Percentiles rank a stretch among this genome's conserved stretches.
phyloP scores from a whole-genome alignment of 1,140 invertebrate species.

The Caenorhabditis brenneri region DNA sequence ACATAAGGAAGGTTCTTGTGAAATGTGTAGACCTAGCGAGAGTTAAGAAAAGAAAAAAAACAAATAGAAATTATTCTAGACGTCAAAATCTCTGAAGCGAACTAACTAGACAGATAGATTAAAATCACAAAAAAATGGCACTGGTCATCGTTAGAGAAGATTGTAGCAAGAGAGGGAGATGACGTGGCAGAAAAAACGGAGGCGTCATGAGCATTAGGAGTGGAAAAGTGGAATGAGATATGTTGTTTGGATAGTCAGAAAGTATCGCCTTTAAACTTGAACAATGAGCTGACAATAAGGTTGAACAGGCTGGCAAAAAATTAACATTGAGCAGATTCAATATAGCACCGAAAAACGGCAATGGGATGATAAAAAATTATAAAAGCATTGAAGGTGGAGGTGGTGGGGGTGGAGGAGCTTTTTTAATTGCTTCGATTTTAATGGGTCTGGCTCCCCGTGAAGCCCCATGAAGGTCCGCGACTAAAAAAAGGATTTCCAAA shows the following conservation, averaged over 20 bases:
- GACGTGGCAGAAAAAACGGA: slow-evolving; percentile 25
- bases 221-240: slow-evolving; percentile 32
- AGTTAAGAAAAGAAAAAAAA: not conserved
- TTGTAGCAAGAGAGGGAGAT: not conserved
- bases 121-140: slow-evolving; percentile 36
- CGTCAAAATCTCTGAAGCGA: not conserved
- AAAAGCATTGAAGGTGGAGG: not conserved
- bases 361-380: not conserved
- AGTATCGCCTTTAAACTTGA: no score
- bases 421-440: no score
- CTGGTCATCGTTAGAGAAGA: slow-evolving; percentile 30
- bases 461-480: no score
- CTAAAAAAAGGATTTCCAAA: no score
- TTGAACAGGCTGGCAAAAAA: no score
- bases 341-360: not conserved
- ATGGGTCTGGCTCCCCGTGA: no score
- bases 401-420: no score
- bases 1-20: not conserved
- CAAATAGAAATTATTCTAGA: not conserved
- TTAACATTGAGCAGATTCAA: slow-evolving; percentile 3
- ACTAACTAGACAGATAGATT: slow-evolving; percentile 5
- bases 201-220: slow-evolving; percentile 24
- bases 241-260: no score
- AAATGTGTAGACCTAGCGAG: not conserved
- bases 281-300: no score